Conservation (phyloP, 1,140 invertebrate genomes). For the Bathynomus jamesi region DNA sequence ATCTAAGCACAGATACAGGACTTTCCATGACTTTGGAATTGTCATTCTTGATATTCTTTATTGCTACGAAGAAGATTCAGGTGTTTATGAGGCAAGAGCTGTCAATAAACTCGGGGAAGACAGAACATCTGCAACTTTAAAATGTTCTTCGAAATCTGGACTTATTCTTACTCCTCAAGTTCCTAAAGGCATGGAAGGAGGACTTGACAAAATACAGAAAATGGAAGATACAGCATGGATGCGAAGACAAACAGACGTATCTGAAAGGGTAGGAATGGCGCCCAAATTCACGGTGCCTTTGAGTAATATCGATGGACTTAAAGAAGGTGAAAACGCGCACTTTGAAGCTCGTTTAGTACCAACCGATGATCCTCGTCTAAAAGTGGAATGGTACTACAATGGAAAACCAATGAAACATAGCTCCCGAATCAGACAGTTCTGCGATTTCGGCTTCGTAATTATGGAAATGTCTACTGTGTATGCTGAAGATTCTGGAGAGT, state of each 20-base stretch:
- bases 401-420: conserved; percentile 80
- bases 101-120: conserved; percentile 86
- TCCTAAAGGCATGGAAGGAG: conserved; percentile 84
- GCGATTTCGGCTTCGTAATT: conserved; percentile 91
- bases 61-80: conserved; percentile 94
- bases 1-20: conserved; percentile 86
- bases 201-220: conserved; percentile 82
- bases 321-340: conserved; percentile 86
- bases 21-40: conserved; percentile 93
- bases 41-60: conserved; percentile 94
- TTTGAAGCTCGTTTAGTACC: conserved; percentile 89
- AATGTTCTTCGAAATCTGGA: conserved; percentile 79
- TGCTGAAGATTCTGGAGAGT: conserved; percentile 87
- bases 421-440: conserved; percentile 85
- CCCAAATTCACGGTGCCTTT: conserved; percentile 85
- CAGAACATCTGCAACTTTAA: conserved; percentile 71
- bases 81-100: conserved; percentile 83
- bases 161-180: conserved; percentile 92
- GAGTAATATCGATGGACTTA: conserved; percentile 71
- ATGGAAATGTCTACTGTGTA: conserved; percentile 90
- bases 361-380: conserved; percentile 86
- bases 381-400: conserved; percentile 92
- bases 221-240: conserved; percentile 77
- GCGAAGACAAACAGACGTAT: conserved; percentile 57
- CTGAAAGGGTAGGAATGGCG: conserved; percentile 66